phyloP scores from a whole-genome alignment of 1,140 invertebrate genomes.

The Bilobella aurantiaca region DNA sequence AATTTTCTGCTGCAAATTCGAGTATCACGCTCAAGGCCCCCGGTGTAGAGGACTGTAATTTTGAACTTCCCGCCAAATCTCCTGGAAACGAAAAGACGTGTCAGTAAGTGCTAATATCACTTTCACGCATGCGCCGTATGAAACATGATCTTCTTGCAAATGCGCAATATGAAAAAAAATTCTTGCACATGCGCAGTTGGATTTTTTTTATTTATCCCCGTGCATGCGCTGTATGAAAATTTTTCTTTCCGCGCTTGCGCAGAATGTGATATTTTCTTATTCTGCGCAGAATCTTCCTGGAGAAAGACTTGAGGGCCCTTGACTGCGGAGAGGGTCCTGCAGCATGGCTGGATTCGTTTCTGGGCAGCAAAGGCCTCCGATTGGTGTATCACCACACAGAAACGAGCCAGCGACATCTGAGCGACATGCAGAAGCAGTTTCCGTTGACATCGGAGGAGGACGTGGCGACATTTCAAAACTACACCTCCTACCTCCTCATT shows the following conservation, averaged over 20 bases:
- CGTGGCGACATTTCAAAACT: constrained; percentile 37
- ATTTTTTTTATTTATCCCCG: too few species aligned
- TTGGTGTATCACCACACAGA: constrained; percentile 36
- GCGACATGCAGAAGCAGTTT: constrained; percentile 21
- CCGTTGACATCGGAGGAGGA: constrained; percentile 8
- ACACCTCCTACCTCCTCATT: constrained; percentile 38
- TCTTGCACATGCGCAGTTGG: too few species aligned
- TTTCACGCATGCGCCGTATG: too few species aligned
- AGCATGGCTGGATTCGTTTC: constrained; percentile 36
- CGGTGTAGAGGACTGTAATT: constrained; percentile 19
- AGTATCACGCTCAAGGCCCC: constrained; percentile 25
- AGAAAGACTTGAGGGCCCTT: constrained; percentile 29
- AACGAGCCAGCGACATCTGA: constrained; percentile 34
- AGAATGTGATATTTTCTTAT: background rate
- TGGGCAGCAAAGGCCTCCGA: constrained; percentile 31
- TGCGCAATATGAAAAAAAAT: too few species aligned
- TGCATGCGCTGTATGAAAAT: too few species aligned
- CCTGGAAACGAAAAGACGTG: background rate
- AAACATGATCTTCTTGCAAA: too few species aligned
- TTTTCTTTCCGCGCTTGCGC: too few species aligned
- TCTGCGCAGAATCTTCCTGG: constrained; percentile 13
- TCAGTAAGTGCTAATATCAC: constrained; percentile 13
- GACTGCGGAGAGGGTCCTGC: constrained; percentile 39
- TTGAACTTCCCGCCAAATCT: constrained; percentile 15
- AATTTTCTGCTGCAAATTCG: background rate